phyloP scores from a whole-genome alignment of 64 coral and sea anemone genomes.

The Platygyra sinensis region DNA sequence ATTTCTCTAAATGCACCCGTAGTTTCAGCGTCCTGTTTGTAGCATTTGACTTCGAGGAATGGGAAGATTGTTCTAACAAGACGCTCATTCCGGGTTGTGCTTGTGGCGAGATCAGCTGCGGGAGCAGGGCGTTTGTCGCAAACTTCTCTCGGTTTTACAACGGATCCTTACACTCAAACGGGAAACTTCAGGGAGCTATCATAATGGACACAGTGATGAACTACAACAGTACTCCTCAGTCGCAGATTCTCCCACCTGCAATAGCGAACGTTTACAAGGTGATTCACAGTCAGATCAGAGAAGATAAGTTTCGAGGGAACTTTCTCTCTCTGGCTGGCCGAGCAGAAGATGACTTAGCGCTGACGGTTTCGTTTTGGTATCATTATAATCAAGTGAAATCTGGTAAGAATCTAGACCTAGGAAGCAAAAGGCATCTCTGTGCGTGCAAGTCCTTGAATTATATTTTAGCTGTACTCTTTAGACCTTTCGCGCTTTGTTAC shows the following conservation, averaged over 20 bases:
- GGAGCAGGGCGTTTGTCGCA: constrained; percentile 57
- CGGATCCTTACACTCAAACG: constrained; percentile 19
- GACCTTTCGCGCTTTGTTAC: too few species aligned
- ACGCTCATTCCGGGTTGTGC: background rate
- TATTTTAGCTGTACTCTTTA: too few species aligned
- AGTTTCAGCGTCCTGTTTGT: constrained; percentile 68
- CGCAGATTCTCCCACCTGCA: constrained; percentile 2
- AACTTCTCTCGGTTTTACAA: constrained; percentile 64
- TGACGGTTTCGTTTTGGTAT: constrained; percentile 51
- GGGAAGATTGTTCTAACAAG: constrained; percentile 38
- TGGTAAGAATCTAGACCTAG: background rate
- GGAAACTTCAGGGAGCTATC: constrained; percentile 66
- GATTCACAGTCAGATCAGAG: constrained; percentile 8
- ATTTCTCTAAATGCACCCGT: constrained; percentile 35
- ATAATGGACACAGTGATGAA: constrained; percentile 84
- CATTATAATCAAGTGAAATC: constrained; percentile 31
- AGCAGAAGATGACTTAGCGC: constrained; percentile 9
- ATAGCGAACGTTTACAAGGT: background rate
- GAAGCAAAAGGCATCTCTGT: background rate
- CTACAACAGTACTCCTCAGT: constrained; percentile 60
- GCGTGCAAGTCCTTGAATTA: too few species aligned
- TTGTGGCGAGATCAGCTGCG: constrained; percentile 28
- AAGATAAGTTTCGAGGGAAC: constrained; percentile 35
- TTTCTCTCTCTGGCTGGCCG: constrained; percentile 54
- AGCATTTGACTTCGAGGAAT: constrained; percentile 82